phyloP scores from a whole-genome alignment of 1,140 invertebrate genomes.

The Meloidogyne exigua region DNA sequence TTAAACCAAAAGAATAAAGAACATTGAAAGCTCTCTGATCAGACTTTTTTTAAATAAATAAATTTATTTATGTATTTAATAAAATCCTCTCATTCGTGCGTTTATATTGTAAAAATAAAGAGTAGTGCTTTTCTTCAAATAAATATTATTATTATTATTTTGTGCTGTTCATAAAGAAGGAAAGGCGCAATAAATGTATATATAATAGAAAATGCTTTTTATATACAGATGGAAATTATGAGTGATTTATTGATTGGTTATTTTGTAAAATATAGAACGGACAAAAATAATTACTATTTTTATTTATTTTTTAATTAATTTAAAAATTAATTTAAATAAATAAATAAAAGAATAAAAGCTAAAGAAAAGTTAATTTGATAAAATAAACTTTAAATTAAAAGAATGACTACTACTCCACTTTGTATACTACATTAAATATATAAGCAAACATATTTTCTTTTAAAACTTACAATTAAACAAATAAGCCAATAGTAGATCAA shows the following conservation, averaged over 20 bases:
- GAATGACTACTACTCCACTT: too few species aligned
- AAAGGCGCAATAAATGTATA: not conserved
- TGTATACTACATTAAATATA: not conserved
- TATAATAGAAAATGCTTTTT: constrained; percentile 5
- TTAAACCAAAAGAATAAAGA: too few species aligned
- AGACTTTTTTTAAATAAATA: not conserved
- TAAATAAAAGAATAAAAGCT: not conserved
- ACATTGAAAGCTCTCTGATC: too few species aligned
- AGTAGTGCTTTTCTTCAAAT: not conserved
- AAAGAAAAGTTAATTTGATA: not conserved
- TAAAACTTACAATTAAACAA: not conserved
- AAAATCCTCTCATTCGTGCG: not conserved
- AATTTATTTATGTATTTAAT: not conserved
- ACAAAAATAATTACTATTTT: not conserved
- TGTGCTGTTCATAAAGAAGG: not conserved
- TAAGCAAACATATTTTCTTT: too few species aligned
- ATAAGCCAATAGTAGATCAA: not conserved
- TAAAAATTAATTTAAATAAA: not conserved
- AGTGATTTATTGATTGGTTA: not conserved
- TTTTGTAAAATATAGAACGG: not conserved
- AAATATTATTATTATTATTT: not conserved
- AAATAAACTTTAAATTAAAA: not conserved
- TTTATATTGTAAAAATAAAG: not conserved
- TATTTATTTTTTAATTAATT: not conserved
- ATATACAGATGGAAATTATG: not conserved